Conservation (phyloP, 2,888 invertebrate species). For the Synergus gifuensis region DNA sequence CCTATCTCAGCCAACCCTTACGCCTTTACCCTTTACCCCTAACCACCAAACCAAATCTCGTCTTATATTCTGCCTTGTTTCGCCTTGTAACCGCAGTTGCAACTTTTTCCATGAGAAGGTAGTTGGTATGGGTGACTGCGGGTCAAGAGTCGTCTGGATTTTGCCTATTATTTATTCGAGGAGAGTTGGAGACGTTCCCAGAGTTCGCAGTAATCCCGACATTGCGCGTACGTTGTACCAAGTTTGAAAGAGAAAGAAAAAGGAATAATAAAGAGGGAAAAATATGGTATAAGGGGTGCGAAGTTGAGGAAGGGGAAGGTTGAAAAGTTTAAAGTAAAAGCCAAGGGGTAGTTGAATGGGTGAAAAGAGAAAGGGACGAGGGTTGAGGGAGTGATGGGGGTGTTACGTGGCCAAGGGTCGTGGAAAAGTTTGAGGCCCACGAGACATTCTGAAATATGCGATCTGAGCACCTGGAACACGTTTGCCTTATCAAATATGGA, state of each 20-base stretch:
- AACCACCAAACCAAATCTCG: slow-evolving; percentile 2
- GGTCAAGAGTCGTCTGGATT: slow-evolving; percentile 50
- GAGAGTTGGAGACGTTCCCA: slow-evolving; percentile 45
- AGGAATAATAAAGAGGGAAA: neutral
- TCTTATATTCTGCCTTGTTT: slow-evolving; percentile 7
- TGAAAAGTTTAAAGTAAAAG: slow-evolving; percentile 56
- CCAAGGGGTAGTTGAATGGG: slow-evolving; percentile 42
- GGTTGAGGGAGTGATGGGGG: neutral
- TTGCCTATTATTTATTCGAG: slow-evolving; percentile 48
- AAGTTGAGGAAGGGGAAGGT: slow-evolving; percentile 48
- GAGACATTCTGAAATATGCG: slow-evolving; percentile 48
- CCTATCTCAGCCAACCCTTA: neutral
- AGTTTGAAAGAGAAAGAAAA: slow-evolving; percentile 13
- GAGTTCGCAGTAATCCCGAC: slow-evolving; percentile 47
- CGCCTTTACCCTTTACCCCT: neutral
- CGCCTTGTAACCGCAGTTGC: neutral
- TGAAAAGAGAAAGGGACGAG: slow-evolving; percentile 37
- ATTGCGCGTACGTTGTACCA: slow-evolving; percentile 30
- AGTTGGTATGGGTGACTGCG: slow-evolving; percentile 41
- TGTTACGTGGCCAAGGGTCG: slow-evolving; percentile 22
- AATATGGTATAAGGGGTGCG: slow-evolving; percentile 46
- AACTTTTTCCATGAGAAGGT: neutral
- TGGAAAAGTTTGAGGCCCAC: slow-evolving; percentile 47
- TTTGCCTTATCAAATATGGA: slow-evolving; percentile 58
- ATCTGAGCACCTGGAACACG: slow-evolving; percentile 42